Percentiles rank a stretch among this genome's conserved stretches.
Conservation (phyloP, 2,113 vertebrate species). For the Microcebus lehilahytsara region DNA sequence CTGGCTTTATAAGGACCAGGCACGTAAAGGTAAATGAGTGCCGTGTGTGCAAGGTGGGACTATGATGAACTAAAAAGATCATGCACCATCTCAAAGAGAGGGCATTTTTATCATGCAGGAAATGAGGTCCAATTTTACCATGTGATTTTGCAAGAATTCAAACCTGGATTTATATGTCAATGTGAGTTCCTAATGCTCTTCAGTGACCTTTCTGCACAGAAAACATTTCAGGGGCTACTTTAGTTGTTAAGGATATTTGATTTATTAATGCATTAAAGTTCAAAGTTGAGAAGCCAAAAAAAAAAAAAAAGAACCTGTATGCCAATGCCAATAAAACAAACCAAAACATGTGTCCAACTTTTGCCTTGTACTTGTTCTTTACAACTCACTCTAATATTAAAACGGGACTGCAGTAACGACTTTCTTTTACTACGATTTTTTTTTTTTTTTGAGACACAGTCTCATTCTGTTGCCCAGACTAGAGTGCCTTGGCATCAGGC, state of each 20-base stretch:
- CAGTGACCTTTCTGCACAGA: conserved; percentile 1
- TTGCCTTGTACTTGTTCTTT: not conserved
- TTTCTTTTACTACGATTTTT: not conserved
- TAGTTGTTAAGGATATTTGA: conserved; percentile 21
- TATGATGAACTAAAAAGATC: not conserved
- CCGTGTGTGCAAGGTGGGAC: not conserved
- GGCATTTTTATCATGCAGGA: not conserved
- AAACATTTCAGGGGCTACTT: conserved; percentile 7
- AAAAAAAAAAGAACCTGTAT: not conserved
- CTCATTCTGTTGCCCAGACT: no score
- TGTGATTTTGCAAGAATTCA: not conserved
- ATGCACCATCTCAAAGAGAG: not conserved
- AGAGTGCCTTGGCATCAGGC: no score
- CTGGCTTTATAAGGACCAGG: not conserved
- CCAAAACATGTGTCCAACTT: not conserved
- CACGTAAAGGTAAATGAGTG: not conserved
- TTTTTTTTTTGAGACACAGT: no score
- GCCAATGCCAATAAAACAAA: not conserved
- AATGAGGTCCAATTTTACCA: not conserved
- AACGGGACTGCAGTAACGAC: not conserved
- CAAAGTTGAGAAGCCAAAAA: not conserved
- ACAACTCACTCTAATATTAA: not conserved
- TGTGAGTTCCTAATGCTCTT: not conserved
- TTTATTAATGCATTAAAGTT: conserved; percentile 13
- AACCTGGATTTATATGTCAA: not conserved